Conservation (phyloP, 2,888 invertebrate species). For the Saturnia pavonia region DNA sequence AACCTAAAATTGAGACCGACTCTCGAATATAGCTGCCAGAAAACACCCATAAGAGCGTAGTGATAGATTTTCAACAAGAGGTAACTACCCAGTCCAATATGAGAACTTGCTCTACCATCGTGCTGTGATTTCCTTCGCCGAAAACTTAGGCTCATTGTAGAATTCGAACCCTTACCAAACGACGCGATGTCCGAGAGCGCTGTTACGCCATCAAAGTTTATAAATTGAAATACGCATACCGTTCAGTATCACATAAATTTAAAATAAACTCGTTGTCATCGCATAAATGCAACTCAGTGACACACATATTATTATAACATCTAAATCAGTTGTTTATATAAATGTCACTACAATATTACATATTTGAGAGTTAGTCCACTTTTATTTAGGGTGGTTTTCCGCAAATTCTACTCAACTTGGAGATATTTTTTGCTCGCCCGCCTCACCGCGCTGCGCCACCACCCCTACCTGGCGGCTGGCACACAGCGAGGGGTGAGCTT, state of each 20-base stretch:
- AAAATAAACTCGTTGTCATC: not conserved
- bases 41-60: not conserved
- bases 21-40: not conserved
- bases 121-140: not conserved
- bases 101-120: not conserved
- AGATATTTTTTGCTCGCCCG: constrained; percentile 24
- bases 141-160: not conserved
- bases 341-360: not conserved
- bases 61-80: not conserved
- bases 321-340: not conserved
- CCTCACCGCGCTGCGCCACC: constrained; percentile 21
- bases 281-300: not conserved
- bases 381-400: constrained; percentile 7
- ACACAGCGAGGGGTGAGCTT: constrained; percentile 52
- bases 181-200: not conserved
- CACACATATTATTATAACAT: not conserved
- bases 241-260: not conserved
- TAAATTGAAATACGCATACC: not conserved
- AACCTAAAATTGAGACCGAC: not conserved
- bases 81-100: not conserved
- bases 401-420: not conserved
- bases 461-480: constrained; percentile 58
- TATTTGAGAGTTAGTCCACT: not conserved
- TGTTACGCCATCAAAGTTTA: not conserved
- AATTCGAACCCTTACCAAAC: not conserved